Evolutionary conservation across 2,888 invertebrate species (phyloP), one percentile per base, ranked within the genome.

Genomic region (Himalopsyche kuldschensis): DNA sequence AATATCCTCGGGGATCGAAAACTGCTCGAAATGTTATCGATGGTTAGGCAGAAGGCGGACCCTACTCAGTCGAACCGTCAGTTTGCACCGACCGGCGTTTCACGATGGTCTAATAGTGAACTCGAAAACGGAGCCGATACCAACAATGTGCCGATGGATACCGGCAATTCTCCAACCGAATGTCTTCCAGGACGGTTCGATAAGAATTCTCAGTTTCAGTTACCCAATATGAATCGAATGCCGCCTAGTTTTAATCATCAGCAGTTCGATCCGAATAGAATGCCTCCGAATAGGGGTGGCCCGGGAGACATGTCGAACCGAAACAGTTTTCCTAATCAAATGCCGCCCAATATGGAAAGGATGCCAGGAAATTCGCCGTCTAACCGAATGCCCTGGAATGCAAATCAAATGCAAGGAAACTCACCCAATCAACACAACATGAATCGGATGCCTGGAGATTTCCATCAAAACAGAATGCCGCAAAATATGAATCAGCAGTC

Each of bases 1-100:
- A 92, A 90, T 84, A 94, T 94, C 86, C 90, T 94, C 77, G 94
- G 93, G 17, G 94, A 94, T 90, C 92, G 92, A 87, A 94, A 94
- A 88, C 90, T 94, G 81, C 90, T 94, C 89, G 93, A 92, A 87
- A 93, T 94, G 87, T 89, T 94, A 31, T 93, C 93, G 31, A 90
- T 91, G 81, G 84, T 84, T 48, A 78, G 78, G n/a, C 76, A 41
- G 15, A 81, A 69, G 10, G 20, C 69, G 11, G 69, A 27, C 11
- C 0, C 24, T 11, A n/a, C 20, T 0, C 55, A 55, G 55, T 10
- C 69, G 4, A 69, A 20, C 20, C 27, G 27, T 30, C 27, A 69
- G 27, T 69, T 27, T 24, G 20, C 27, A 8, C 27, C 69, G 27
- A 30, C 69, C 5, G 41, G 41, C 3, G 4, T 41, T 41, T 41